Conservation (phyloP, 1,140 invertebrate species). For the Bombus cullumanus region DNA sequence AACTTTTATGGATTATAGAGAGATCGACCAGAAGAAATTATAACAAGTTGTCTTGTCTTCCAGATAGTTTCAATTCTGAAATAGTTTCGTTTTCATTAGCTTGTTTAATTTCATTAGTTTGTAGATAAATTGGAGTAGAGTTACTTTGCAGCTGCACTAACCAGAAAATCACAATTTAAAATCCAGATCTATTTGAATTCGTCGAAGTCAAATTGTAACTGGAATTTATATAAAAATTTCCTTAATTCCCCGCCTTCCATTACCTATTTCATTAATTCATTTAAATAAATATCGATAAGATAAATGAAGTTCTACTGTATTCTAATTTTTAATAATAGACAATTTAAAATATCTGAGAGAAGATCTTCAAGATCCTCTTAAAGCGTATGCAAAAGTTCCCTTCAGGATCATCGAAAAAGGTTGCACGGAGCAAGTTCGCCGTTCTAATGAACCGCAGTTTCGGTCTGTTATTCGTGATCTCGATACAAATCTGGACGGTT, state of each 20-base stretch:
- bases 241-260: background rate
- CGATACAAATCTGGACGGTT: constrained; percentile 32
- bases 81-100: too few species aligned
- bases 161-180: too few species aligned
- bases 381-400: background rate
- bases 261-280: background rate
- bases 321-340: background rate
- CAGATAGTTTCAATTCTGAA: background rate
- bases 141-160: background rate
- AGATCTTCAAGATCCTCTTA: background rate
- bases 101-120: too few species aligned
- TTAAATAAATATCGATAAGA: background rate
- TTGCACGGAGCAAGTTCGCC: background rate
- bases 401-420: background rate
- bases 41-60: too few species aligned
- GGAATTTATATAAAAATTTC: background rate
- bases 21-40: background rate
- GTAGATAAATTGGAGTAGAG: background rate
- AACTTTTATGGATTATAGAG: background rate
- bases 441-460: constrained; percentile 21
- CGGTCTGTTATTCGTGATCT: constrained; percentile 29
- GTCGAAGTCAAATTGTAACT: background rate
- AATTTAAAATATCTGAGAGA: background rate
- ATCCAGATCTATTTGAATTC: background rate
- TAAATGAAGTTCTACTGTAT: background rate